Conservation (phyloP, 2,888 invertebrate genomes). For the Spodoptera exigua region DNA sequence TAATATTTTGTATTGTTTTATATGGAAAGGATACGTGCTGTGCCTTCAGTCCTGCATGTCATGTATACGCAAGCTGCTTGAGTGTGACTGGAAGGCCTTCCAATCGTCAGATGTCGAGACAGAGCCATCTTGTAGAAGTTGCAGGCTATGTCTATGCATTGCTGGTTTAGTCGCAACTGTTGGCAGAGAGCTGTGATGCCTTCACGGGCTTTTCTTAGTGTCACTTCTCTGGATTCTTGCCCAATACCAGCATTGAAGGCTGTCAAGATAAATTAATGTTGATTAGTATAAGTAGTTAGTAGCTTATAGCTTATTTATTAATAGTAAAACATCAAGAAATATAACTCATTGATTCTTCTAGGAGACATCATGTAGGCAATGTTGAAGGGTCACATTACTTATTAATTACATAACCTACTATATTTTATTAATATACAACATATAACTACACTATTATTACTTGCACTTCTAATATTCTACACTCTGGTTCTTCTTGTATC, state of each 20-base stretch:
- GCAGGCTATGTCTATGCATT: slow-evolving; percentile 97
- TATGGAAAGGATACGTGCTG: slow-evolving; percentile 94
- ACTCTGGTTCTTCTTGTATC: too few relatives aligned
- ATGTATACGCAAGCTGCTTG: slow-evolving; percentile 99
- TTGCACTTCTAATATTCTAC: too few relatives aligned
- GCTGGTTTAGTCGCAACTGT: slow-evolving; percentile 96
- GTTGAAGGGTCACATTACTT: too few relatives aligned
- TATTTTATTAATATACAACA: too few relatives aligned
- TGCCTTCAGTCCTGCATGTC: slow-evolving; percentile 98
- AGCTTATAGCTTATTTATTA: not conserved
- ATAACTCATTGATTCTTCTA: too few relatives aligned
- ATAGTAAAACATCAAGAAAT: too few relatives aligned
- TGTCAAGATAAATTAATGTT: slow-evolving; percentile 66
- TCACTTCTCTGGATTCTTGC: slow-evolving; percentile 97
- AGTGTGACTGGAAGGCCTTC: slow-evolving; percentile 96
- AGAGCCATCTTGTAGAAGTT: slow-evolving; percentile 98
- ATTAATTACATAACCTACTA: too few relatives aligned
- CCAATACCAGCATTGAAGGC: slow-evolving; percentile 94
- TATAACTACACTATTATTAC: too few relatives aligned
- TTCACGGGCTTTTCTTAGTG: slow-evolving; percentile 95
- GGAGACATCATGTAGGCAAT: too few relatives aligned
- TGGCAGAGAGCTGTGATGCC: slow-evolving; percentile 96
- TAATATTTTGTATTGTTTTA: too few relatives aligned
- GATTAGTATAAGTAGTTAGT: not conserved
- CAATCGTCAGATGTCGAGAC: slow-evolving; percentile 95